A percentile compares a stretch with the other conserved stretches of the same genome.
Conservation (phyloP, 2,888 invertebrate species). For the Crossocerus cetratus region DNA sequence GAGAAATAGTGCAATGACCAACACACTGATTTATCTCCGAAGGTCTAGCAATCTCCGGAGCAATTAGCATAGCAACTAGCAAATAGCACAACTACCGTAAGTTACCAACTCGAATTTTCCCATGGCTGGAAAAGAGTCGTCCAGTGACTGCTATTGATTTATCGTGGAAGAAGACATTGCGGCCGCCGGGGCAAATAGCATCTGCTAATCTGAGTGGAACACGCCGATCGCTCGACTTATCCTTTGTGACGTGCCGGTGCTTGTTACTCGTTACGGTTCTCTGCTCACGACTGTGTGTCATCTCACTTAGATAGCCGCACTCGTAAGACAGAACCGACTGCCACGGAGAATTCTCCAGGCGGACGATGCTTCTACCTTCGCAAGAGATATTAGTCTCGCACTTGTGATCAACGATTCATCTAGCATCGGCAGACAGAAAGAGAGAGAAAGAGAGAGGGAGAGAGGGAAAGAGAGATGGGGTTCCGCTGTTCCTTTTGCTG, state of each 20-base stretch:
- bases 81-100: no score
- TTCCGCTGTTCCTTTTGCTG: not conserved
- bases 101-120: no score
- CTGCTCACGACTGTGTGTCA: not conserved
- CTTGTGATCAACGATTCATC: not conserved
- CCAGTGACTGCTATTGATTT: not conserved
- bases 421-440: not conserved
- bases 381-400: conserved; percentile 1
- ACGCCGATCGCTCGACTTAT: conserved; percentile 1
- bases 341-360: not conserved
- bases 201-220: not conserved
- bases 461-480: not conserved
- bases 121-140: not conserved
- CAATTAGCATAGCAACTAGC: no score
- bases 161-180: not conserved
- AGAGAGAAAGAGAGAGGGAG: not conserved
- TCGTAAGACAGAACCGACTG: not conserved
- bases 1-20: no score
- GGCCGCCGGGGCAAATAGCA: not conserved
- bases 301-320: not conserved
- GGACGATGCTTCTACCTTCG: not conserved
- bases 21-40: no score
- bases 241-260: conserved; percentile 2
- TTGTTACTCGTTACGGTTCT: conserved; percentile 3
- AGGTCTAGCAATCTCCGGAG: no score